Base-by-base conservation (phyloP, 2,113 vertebrate species). In the Nannospalax galili region DNA sequence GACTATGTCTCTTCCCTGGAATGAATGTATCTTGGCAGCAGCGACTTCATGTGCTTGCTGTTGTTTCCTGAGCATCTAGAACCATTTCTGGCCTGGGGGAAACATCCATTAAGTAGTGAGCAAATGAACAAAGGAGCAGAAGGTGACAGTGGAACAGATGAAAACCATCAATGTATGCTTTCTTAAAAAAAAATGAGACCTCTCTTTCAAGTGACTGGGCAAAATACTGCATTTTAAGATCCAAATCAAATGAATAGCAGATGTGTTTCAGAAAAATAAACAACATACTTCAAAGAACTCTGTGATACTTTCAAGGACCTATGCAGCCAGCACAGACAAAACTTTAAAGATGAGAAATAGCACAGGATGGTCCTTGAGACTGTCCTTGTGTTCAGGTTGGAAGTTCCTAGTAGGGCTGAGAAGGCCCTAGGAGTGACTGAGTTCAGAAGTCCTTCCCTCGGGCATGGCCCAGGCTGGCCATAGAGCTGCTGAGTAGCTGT, bases 201-300 rank as follows among this genome's bases (percentile, higher is more conserved):
- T 88, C 48, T 79, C 58, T 62, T 96, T 86, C 78, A 58, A 90
- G 45, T 70, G 35, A 37, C 37, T 58, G 32, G 48, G 58, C 78
- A 35, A 92, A 93, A 86, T 42, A 75, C n/a, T 79, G 28, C 15
- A 92, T 92, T 95, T 96, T 88, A 91, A 95, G 91, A 95, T 60
- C 75, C 84, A 95, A 89, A 82, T 60, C 93, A 91, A 75, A 96
- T 60, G 82, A 95, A 65, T 45, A 96, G 58, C 88, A 95, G 73
- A 92, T 92, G 74, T 94, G 88, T 91, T 93, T 96, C 32, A 72
- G 73, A 92, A 95, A 90, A 94, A 88, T 74, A 93, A 97, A 96
- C 84, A 96, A 81, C 22, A 42, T 92, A 82, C 79, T 88, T 97
- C 92, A 96, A 96, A 96, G 94, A 92, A 64, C 17, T 60, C 73